Evolutionary conservation across 2,113 vertebrate species (phyloP).

Genomic region (Hippocampus comes): DNA sequence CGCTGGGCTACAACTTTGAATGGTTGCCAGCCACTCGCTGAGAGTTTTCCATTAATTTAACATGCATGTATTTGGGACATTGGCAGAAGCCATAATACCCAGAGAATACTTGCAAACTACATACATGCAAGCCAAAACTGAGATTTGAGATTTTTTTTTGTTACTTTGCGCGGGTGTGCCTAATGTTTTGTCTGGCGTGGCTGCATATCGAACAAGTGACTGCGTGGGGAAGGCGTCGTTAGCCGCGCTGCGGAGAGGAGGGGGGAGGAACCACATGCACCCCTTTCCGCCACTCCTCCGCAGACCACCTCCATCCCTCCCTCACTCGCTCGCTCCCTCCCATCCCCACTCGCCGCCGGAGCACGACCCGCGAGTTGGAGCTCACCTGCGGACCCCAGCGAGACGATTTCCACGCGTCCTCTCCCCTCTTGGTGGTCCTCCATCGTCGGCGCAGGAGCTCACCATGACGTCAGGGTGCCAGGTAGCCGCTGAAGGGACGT

Average conservation of each 20-base stretch:
- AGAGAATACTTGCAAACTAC: too few species aligned
- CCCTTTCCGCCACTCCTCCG: slow-evolving; percentile 26
- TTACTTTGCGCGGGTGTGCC: not conserved
- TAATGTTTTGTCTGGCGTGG: not conserved
- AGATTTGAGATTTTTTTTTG: not conserved
- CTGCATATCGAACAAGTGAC: slow-evolving; percentile 29
- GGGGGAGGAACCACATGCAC: slow-evolving; percentile 8
- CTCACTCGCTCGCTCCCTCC: not conserved
- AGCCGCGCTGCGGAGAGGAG: slow-evolving; percentile 28
- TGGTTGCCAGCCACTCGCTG: not conserved
- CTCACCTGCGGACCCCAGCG: slow-evolving; percentile 15
- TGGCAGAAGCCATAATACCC: too few species aligned
- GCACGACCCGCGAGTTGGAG: slow-evolving; percentile 47
- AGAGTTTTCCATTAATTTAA: not conserved
- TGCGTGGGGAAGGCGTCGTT: slow-evolving; percentile 33
- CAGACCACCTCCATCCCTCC: not conserved
- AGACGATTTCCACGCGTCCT: not conserved
- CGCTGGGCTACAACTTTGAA: not conserved
- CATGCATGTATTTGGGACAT: too few species aligned
- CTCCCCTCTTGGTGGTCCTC: not conserved
- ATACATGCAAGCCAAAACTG: not conserved
- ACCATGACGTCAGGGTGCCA: slow-evolving; percentile 55
- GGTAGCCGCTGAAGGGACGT: slow-evolving; percentile 47
- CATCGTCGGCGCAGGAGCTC: not conserved
- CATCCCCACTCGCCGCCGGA: slow-evolving; percentile 45